phyloP scores from a whole-genome alignment of 2,888 invertebrate genomes.

The Hydroisotoma schaefferi region DNA sequence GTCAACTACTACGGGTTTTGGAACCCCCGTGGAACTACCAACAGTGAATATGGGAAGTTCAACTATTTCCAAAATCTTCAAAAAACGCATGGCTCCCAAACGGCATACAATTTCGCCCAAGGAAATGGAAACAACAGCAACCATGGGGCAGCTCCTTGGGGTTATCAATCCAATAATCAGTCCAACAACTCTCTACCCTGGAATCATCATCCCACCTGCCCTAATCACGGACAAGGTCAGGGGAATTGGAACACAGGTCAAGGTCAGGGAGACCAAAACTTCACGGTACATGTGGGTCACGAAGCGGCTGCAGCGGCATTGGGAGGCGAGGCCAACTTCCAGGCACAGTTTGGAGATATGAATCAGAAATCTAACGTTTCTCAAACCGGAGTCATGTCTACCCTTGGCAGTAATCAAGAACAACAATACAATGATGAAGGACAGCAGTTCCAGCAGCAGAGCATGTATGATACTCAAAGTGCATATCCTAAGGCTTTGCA shows the following conservation, averaged over 20 bases:
- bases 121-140: not conserved
- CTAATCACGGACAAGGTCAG: constrained; percentile 6
- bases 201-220: constrained; percentile 32
- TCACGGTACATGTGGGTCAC: constrained; percentile 26
- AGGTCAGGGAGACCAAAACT: constrained; percentile 18
- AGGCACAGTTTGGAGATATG: no score
- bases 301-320: constrained; percentile 30
- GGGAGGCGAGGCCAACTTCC: constrained; percentile 26
- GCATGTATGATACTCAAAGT: no score
- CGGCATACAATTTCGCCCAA: not conserved
- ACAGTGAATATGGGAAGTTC: constrained; percentile 38
- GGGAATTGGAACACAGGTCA: not conserved
- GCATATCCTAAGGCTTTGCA: no score
- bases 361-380: no score
- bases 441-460: no score
- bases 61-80: not conserved
- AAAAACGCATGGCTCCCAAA: not conserved
- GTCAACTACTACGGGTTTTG: constrained; percentile 24
- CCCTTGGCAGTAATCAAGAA: no score
- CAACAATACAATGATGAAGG: no score
- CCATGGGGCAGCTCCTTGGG: no score
- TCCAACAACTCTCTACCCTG: not conserved
- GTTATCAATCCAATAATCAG: not conserved
- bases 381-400: no score
- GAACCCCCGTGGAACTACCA: constrained; percentile 28